phyloP scores from a whole-genome alignment of 30 jellyfish, hydroid and myxozoan species.

The Hydractinia symbiolongicarpus region DNA sequence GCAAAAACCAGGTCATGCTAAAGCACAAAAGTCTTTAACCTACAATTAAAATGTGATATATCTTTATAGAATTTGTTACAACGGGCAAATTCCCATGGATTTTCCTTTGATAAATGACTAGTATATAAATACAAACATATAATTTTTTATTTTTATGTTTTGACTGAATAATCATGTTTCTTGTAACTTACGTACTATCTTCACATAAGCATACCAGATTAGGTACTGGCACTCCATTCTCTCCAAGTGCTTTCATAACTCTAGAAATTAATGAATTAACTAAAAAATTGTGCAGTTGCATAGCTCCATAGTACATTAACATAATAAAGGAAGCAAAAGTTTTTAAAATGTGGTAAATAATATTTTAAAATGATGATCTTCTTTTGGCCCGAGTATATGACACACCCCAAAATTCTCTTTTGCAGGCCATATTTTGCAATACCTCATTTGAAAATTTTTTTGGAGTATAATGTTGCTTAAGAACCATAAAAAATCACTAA shows the following conservation, averaged over 20 bases:
- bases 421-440: neutral
- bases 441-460: too few species aligned
- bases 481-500: too few species aligned
- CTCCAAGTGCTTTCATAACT: conserved; percentile 66
- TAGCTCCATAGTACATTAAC: neutral
- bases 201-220: conserved; percentile 63
- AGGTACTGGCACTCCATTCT: conserved; percentile 92
- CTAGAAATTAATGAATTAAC: conserved; percentile 14
- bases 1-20: neutral
- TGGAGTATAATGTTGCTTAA: too few species aligned
- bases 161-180: too few species aligned
- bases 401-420: neutral
- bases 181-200: conserved; percentile 53
- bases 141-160: too few species aligned
- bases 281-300: neutral
- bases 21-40: neutral
- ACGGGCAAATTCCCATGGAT: too few species aligned
- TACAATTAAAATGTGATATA: neutral
- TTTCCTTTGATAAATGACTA: too few species aligned
- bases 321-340: too few species aligned
- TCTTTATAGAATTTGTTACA: too few species aligned
- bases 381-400: neutral
- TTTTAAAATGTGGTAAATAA: too few species aligned
- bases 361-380: neutral
- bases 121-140: too few species aligned